These are phyloP conservation scores for Calliopsis andreniformis DNA, from an alignment of 1,140 invertebrate species.

Conservation along the genomic window DNA sequence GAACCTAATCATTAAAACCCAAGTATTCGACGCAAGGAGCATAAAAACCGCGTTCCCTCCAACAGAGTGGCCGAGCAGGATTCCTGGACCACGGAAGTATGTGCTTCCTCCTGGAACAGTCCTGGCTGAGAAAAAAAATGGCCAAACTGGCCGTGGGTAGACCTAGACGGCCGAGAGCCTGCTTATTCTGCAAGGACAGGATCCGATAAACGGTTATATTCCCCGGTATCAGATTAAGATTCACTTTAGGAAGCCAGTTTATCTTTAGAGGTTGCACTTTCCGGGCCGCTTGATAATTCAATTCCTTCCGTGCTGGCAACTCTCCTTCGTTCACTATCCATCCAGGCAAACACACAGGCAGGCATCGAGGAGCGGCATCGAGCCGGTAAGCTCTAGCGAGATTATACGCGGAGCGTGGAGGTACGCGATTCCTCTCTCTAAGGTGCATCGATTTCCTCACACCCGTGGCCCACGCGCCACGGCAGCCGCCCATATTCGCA, in stretches of 20 bases:
- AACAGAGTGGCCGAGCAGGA: no score
- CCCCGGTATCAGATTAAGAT: constrained; percentile 71
- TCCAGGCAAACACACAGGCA: constrained; percentile 53
- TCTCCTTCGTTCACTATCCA: constrained; percentile 66
- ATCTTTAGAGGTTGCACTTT: constrained; percentile 76
- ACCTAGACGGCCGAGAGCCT: constrained; percentile 8
- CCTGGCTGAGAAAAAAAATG: no score
- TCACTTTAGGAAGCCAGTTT: constrained; percentile 71
- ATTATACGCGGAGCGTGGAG: constrained; percentile 47
- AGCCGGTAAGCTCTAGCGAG: constrained; percentile 50
- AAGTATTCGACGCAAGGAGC: no score
- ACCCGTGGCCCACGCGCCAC: constrained; percentile 56
- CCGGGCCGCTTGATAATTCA: constrained; percentile 80
- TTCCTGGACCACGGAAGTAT: not conserved
- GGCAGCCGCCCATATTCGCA: constrained; percentile 66
- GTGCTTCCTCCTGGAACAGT: no score
- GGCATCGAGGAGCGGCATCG: constrained; percentile 39
- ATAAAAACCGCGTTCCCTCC: not conserved
- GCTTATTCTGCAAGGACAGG: constrained; percentile 32
- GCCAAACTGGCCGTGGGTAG: no score
- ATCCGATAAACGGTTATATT: constrained; percentile 66
- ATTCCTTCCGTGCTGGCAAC: constrained; percentile 78
- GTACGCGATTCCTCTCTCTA: constrained; percentile 64
- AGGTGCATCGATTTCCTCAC: constrained; percentile 80
- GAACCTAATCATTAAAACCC: not conserved